Conservation (phyloP, 2,888 invertebrate species). For the Cephonodes hylas region DNA sequence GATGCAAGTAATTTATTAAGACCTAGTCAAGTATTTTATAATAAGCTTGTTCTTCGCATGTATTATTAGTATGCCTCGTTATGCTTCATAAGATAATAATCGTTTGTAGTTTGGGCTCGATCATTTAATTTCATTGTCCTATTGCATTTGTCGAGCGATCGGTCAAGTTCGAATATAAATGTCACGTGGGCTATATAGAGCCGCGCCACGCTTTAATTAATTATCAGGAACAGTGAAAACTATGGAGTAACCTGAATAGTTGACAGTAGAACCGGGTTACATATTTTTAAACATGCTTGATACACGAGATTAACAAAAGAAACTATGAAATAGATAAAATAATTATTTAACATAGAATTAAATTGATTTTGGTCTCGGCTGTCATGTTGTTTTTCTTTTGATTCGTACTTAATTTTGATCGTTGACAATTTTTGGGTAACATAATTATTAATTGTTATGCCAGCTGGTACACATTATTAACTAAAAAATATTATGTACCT, state of each 20-base stretch:
- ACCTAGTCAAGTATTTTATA: neutral
- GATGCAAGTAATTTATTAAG: no score
- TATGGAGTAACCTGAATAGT: conserved; percentile 28
- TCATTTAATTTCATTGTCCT: conserved; percentile 6
- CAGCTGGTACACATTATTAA: no score
- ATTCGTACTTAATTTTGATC: no score
- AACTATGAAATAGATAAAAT: no score
- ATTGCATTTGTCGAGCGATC: conserved; percentile 38
- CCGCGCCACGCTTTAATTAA: conserved; percentile 52
- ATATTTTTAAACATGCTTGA: no score
- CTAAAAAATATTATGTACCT: no score
- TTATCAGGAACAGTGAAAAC: conserved; percentile 32
- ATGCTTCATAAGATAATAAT: neutral
- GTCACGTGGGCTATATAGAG: conserved; percentile 32
- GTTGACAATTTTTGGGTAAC: no score
- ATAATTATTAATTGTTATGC: no score
- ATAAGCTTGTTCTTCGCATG: neutral
- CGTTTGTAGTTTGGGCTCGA: neutral
- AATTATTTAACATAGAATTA: no score
- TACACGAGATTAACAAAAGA: no score
- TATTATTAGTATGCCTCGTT: neutral
- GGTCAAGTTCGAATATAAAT: conserved; percentile 54
- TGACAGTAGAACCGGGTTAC: neutral
- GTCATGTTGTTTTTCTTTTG: no score
- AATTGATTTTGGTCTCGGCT: no score